These are phyloP conservation scores for Ditula angustiorana DNA, from an alignment of 2,888 invertebrate genomes.

Conservation along the genomic window DNA sequence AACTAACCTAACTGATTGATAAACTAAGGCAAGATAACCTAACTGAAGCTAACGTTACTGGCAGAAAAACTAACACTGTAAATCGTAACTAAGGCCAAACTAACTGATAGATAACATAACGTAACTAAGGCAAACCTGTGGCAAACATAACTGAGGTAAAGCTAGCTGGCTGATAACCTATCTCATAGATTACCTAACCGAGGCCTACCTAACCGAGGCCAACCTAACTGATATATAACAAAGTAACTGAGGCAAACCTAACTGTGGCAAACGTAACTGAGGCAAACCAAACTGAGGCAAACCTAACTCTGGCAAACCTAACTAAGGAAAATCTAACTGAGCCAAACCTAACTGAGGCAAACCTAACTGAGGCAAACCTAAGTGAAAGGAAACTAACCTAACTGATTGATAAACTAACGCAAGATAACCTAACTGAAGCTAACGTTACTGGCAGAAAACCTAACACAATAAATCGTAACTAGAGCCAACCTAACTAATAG, in stretches of 20 bases:
- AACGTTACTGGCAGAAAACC: no score
- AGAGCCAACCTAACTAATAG: no score
- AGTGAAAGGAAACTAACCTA: no score
- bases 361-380: no score
- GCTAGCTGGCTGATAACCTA: neutral
- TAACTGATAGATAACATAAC: slow-evolving; percentile 36
- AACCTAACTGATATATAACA: slow-evolving; percentile 14
- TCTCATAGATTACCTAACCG: no score
- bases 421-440: no score
- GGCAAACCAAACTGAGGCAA: slow-evolving; percentile 19
- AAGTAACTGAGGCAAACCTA: slow-evolving; percentile 10
- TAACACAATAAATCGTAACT: no score
- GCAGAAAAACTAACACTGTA: slow-evolving; percentile 42
- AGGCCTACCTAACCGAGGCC: slow-evolving; percentile 13
- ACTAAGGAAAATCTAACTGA: slow-evolving; percentile 40
- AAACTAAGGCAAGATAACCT: no score
- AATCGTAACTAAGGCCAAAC: slow-evolving; percentile 33
- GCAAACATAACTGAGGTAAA: neutral
- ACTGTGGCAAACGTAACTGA: slow-evolving; percentile 9
- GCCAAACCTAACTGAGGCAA: slow-evolving; percentile 43
- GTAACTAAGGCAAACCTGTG: slow-evolving; percentile 1
- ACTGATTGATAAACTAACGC: no score
- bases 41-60: no score
- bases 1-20: no score
- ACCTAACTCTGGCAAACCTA: slow-evolving; percentile 13